Evolutionary conservation across 2,888 invertebrate species (phyloP).

Genomic region (Caenorhabditis sp.): DNA sequence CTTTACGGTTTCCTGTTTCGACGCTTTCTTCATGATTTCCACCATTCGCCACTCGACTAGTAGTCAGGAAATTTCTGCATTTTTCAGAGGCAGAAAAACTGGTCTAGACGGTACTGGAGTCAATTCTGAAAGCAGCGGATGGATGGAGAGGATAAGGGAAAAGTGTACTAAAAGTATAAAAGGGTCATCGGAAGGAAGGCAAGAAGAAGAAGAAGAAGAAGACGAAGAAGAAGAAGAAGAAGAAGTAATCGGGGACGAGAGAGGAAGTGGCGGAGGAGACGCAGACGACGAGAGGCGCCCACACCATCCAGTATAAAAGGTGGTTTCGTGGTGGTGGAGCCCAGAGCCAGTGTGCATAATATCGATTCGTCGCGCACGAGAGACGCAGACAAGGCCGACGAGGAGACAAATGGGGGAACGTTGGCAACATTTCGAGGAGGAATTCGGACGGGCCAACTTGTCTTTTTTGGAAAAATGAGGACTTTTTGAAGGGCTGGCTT

Average conservation of each 20-base stretch:
- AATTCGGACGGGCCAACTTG: too few species aligned
- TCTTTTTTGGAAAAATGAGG: too few species aligned
- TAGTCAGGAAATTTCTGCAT: background rate
- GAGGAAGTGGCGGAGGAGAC: constrained; percentile 3
- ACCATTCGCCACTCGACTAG: constrained; percentile 45
- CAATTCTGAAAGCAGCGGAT: background rate
- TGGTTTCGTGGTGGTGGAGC: constrained; percentile 1
- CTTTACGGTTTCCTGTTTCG: constrained; percentile 57
- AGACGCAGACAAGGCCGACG: constrained; percentile 22
- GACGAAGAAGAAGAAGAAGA: constrained; percentile 1
- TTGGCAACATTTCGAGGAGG: too few species aligned
- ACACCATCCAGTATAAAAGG: constrained; percentile 10
- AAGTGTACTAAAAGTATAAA: constrained; percentile 12
- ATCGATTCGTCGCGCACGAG: constrained; percentile 19
- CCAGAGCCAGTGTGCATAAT: constrained; percentile 25
- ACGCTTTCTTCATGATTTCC: constrained; percentile 40
- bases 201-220: constrained; percentile 12
- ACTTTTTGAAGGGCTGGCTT: too few species aligned
- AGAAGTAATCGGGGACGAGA: constrained; percentile 32
- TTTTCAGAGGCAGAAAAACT: background rate
- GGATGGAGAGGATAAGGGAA: background rate
- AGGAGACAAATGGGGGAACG: background rate
- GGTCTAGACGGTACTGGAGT: background rate
- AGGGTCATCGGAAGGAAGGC: background rate
- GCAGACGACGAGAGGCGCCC: constrained; percentile 12